phyloP scores from a whole-genome alignment of 2,797 vertebrate species.

The Eptatretus atami region DNA sequence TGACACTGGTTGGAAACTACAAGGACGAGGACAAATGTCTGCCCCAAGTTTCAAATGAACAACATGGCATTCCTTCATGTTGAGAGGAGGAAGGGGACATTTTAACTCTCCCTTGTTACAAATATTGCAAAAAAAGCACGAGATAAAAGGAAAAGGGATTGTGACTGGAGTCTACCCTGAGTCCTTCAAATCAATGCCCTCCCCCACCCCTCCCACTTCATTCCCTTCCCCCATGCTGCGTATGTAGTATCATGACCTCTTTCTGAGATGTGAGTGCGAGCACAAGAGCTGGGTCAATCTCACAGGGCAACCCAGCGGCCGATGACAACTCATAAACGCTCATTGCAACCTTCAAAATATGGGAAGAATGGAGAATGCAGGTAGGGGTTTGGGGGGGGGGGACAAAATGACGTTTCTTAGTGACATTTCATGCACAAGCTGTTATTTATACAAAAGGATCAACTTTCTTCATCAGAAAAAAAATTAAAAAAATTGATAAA shows the following conservation, averaged over 20 bases:
- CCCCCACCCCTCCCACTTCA: neutral
- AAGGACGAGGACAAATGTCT: too few relatives aligned
- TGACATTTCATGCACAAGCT: neutral
- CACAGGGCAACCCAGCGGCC: constrained; percentile 38
- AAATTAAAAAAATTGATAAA: too few relatives aligned
- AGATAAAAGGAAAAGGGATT: too few relatives aligned
- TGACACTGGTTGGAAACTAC: too few relatives aligned
- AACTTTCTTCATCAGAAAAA: neutral
- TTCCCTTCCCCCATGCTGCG: neutral
- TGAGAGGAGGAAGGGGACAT: too few relatives aligned
- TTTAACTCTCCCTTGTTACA: too few relatives aligned
- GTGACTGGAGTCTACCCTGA: too few relatives aligned
- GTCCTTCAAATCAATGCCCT: neutral
- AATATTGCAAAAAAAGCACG: too few relatives aligned
- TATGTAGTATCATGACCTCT: constrained; percentile 15
- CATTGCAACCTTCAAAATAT: constrained; percentile 27
- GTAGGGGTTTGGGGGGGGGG: too few relatives aligned
- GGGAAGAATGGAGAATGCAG: constrained; percentile 10
- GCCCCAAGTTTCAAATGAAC: too few relatives aligned
- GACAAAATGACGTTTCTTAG: too few relatives aligned
- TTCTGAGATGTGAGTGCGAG: constrained; percentile 26
- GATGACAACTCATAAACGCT: constrained; percentile 46
- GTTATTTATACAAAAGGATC: neutral
- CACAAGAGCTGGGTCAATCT: constrained; percentile 44
- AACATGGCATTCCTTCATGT: too few relatives aligned